Conservation (phyloP, 2,888 invertebrate species). For the Pammene aurita region DNA sequence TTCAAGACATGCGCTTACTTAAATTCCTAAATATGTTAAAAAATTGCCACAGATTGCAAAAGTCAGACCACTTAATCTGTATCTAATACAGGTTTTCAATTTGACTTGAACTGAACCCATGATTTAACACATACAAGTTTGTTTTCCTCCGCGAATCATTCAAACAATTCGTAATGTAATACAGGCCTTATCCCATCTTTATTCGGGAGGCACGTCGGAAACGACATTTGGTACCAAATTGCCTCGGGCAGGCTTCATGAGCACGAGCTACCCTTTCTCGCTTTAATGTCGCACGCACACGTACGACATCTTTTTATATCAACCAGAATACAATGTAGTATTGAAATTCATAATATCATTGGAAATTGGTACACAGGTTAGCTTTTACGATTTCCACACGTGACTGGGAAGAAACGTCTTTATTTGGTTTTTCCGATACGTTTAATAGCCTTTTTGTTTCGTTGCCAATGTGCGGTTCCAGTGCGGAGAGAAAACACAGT, state of each 20-base stretch:
- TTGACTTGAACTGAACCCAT: too few relatives aligned
- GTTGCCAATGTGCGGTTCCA: too few relatives aligned
- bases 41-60: too few relatives aligned
- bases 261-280: too few relatives aligned
- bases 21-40: too few relatives aligned
- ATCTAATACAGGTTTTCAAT: too few relatives aligned
- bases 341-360: slow-evolving; percentile 61
- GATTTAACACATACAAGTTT: not conserved
- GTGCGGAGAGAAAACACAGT: too few relatives aligned
- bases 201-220: slow-evolving; percentile 79
- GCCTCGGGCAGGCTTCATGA: slow-evolving; percentile 61
- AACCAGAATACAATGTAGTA: slow-evolving; percentile 55
- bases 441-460: not conserved
- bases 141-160: slow-evolving; percentile 26
- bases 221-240: slow-evolving; percentile 82
- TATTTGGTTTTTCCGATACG: not conserved
- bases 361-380: slow-evolving; percentile 36
- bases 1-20: too few relatives aligned
- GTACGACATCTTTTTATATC: slow-evolving; percentile 67
- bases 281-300: slow-evolving; percentile 66
- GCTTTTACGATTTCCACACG: slow-evolving; percentile 30
- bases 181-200: slow-evolving; percentile 71
- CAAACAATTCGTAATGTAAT: slow-evolving; percentile 63
- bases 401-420: slow-evolving; percentile 12
- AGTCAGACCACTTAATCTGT: too few relatives aligned